Conservation (phyloP, 2,888 invertebrate species). For the Campoletis raptor region DNA sequence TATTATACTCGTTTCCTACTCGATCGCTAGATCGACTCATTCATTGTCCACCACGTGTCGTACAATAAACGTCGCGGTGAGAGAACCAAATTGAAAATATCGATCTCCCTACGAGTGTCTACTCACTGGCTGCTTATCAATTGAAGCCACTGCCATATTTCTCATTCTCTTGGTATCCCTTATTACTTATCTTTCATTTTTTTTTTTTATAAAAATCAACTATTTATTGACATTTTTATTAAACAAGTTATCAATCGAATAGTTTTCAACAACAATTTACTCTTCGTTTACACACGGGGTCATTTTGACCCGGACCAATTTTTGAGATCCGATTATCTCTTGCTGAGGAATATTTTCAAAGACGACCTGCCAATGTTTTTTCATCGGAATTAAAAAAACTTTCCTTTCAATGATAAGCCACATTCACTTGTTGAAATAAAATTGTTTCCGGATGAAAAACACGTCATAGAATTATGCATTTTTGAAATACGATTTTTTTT, state of each 20-base stretch:
- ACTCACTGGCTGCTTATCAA: constrained; percentile 24
- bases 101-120: constrained; percentile 28
- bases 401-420: too few species aligned
- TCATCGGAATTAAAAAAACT: too few species aligned
- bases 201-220: neutral
- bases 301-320: too few species aligned
- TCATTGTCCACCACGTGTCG: constrained; percentile 27
- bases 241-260: neutral
- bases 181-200: neutral
- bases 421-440: too few species aligned
- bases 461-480: too few species aligned
- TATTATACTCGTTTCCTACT: neutral
- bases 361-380: too few species aligned
- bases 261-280: neutral
- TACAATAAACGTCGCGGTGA: constrained; percentile 15
- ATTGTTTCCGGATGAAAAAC: too few species aligned
- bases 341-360: too few species aligned
- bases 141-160: neutral
- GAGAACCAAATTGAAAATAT: constrained; percentile 46
- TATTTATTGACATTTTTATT: neutral
- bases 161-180: neutral
- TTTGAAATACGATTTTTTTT: too few species aligned
- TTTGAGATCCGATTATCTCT: too few species aligned
- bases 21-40: constrained; percentile 8
- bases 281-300: too few species aligned